Conservation (phyloP, 2,113 vertebrate genomes). For the Triplophysa siluroides region DNA sequence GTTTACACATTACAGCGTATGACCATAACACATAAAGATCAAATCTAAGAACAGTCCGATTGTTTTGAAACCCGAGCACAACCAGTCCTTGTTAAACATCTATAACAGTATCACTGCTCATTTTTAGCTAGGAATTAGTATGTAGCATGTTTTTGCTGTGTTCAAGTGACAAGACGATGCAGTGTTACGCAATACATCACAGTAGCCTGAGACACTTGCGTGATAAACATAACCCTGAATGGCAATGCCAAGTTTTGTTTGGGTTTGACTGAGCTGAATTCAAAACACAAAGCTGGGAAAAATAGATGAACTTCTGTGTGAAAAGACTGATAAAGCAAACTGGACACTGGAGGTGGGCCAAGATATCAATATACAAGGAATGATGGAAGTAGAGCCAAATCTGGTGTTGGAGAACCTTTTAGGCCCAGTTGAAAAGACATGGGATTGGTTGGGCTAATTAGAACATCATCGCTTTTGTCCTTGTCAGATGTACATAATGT, state of each 20-base stretch:
- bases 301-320: slow-evolving; percentile 42
- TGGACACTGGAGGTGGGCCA: slow-evolving; percentile 11
- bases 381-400: slow-evolving; percentile 7
- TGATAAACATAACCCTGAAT: slow-evolving; percentile 58
- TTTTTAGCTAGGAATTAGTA: neutral
- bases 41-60: neutral
- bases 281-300: slow-evolving; percentile 49
- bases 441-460: slow-evolving; percentile 26
- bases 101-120: neutral
- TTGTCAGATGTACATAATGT: slow-evolving; percentile 18
- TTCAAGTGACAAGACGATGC: neutral
- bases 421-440: slow-evolving; percentile 17
- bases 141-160: neutral
- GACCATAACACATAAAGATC: neutral
- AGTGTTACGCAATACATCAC: slow-evolving; percentile 14
- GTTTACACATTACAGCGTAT: neutral
- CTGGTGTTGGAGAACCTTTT: slow-evolving; percentile 28
- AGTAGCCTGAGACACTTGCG: slow-evolving; percentile 23
- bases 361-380: neutral
- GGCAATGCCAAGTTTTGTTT: slow-evolving; percentile 54
- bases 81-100: slow-evolving; percentile 1
- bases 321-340: slow-evolving; percentile 45
- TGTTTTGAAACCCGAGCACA: slow-evolving; percentile 13
- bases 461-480: neutral
- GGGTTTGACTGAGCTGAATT: slow-evolving; percentile 47